Conservation (phyloP, 1,140 invertebrate genomes). For the Wasmannia auropunctata region DNA sequence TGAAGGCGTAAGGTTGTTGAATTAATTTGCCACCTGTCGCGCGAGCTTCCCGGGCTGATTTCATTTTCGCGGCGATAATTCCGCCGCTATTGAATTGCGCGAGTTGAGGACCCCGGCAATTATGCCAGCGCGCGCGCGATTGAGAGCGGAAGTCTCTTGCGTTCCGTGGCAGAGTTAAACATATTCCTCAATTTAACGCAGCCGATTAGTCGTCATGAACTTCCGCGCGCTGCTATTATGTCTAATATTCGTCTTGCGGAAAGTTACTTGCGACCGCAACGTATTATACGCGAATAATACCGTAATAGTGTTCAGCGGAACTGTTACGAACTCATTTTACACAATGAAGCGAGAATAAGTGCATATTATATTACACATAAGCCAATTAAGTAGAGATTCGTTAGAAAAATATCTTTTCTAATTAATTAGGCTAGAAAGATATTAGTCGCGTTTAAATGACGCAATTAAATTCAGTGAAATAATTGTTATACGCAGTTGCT, state of each 20-base stretch:
- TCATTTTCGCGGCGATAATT: constrained; percentile 44
- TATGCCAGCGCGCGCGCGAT: constrained; percentile 1
- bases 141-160: constrained; percentile 50
- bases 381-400: neutral
- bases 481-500: neutral
- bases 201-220: constrained; percentile 38
- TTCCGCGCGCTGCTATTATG: neutral
- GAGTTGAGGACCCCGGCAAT: constrained; percentile 39
- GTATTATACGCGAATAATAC: neutral
- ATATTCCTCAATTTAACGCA: constrained; percentile 48
- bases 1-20: constrained; percentile 47
- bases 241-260: constrained; percentile 24
- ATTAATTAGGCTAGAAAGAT: neutral
- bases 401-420: neutral
- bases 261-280: neutral
- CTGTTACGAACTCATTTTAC: neutral
- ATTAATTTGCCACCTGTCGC: constrained; percentile 66
- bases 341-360: neutral
- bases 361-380: no score
- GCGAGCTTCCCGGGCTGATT: constrained; percentile 41
- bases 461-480: neutral
- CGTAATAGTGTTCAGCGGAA: neutral
- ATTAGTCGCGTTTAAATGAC: neutral
- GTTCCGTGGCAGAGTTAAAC: constrained; percentile 33
- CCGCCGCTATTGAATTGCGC: constrained; percentile 50